Conservation (phyloP, 1,140 invertebrate species). For the Macrotrachela quadricornifera region DNA sequence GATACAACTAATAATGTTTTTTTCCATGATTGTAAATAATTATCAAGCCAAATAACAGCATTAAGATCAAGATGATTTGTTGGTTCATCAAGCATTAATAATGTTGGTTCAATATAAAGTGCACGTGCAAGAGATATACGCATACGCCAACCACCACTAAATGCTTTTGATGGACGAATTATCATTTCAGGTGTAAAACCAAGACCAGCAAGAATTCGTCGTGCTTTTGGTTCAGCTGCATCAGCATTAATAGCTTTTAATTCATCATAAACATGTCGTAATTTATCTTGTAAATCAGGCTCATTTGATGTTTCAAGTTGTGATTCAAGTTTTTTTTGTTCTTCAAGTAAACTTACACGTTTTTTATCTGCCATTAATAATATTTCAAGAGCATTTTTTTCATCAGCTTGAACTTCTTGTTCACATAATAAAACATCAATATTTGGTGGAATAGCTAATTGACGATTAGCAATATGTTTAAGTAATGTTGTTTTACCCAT, state of each 20-base stretch:
- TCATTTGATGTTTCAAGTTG: constrained; percentile 41
- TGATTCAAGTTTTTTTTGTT: constrained; percentile 52
- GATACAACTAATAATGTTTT: constrained; percentile 90
- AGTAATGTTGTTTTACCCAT: constrained; percentile 87
- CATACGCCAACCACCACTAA: constrained; percentile 97
- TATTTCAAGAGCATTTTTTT: constrained; percentile 67
- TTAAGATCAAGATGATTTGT: constrained; percentile 66
- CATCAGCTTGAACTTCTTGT: constrained; percentile 86
- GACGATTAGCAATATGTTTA: constrained; percentile 64
- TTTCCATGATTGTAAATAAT: constrained; percentile 90
- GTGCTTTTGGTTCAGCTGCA: constrained; percentile 75
- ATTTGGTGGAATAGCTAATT: constrained; percentile 72
- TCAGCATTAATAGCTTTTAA: constrained; percentile 84
- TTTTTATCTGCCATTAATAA: constrained; percentile 78
- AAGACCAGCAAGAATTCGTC: constrained; percentile 82
- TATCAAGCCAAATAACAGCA: constrained; percentile 96
- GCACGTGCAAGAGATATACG: constrained; percentile 68
- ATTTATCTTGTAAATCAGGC: constrained; percentile 40
- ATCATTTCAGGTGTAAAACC: constrained; percentile 87
- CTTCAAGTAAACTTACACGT: constrained; percentile 52
- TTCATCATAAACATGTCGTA: constrained; percentile 79
- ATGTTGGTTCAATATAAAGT: constrained; percentile 60
- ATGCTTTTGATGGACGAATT: constrained; percentile 69
- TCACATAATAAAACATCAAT: constrained; percentile 96
- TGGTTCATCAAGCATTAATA: constrained; percentile 87